These are phyloP conservation scores for Melanotaenia nigrans DNA, from an alignment of 2,797 vertebrate genomes.

Conservation along the genomic window DNA sequence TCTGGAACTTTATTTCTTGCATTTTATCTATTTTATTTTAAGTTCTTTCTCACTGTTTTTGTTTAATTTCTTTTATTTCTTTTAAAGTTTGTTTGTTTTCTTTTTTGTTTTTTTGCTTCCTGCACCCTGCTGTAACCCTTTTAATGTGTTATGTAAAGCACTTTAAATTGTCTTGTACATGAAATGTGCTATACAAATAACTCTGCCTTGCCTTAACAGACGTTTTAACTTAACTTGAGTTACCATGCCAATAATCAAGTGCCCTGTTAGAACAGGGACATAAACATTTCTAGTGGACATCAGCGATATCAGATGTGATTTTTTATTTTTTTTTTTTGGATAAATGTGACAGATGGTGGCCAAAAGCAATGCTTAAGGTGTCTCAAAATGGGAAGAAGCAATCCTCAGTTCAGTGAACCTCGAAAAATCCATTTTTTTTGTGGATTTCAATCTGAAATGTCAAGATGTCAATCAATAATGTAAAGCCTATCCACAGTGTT, in stretches of 20 bases:
- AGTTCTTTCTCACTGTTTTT: no score
- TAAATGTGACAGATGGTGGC: constrained; percentile 45
- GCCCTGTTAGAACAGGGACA: neutral
- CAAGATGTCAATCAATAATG: constrained; percentile 47
- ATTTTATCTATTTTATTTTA: no score
- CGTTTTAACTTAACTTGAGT: neutral
- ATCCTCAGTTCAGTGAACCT: constrained; percentile 37
- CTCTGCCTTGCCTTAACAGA: neutral
- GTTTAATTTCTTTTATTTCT: no score
- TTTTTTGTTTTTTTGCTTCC: no score
- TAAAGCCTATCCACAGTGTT: constrained; percentile 28
- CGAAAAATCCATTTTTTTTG: constrained; percentile 45
- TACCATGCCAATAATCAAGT: neutral
- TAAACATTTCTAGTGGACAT: no score
- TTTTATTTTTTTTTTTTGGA: constrained; percentile 6
- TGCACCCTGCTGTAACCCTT: no score
- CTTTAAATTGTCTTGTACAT: no score
- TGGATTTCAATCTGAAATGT: constrained; percentile 55
- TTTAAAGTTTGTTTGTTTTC: no score
- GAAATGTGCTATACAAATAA: no score
- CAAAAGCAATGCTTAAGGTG: constrained; percentile 29
- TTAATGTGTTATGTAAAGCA: no score
- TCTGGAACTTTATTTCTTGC: no score
- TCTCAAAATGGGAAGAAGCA: constrained; percentile 45
- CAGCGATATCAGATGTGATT: constrained; percentile 16